phyloP scores from a whole-genome alignment of 2,888 invertebrate species.

The Diplazon laetatorius region DNA sequence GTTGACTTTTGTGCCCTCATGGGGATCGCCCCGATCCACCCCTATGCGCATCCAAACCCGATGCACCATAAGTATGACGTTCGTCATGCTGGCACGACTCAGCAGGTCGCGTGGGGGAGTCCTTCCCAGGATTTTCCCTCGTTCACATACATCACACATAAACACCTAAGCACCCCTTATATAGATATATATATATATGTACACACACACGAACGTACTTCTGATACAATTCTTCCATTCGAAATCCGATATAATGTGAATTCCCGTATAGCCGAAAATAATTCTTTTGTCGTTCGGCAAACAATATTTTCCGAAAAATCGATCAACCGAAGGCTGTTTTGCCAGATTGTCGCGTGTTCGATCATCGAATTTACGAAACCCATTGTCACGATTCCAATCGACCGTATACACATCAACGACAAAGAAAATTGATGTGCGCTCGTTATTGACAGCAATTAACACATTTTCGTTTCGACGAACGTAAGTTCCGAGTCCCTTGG shows the following conservation, averaged over 20 bases:
- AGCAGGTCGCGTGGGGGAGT: not conserved
- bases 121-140: conserved; percentile 14
- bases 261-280: conserved; percentile 6
- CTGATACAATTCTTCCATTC: not conserved
- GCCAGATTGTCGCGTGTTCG: not conserved
- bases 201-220: not conserved
- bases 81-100: conserved; percentile 35
- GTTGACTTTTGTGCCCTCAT: conserved; percentile 50
- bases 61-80: conserved; percentile 5
- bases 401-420: too few relatives aligned
- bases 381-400: too few relatives aligned
- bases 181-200: too few relatives aligned
- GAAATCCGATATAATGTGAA: conserved; percentile 3
- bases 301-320: not conserved
- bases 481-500: too few relatives aligned
- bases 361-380: too few relatives aligned
- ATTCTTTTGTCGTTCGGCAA: not conserved
- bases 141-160: not conserved
- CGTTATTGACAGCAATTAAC: too few relatives aligned
- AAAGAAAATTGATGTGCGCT: too few relatives aligned
- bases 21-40: conserved; percentile 31
- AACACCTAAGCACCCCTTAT: too few relatives aligned
- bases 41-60: conserved; percentile 26
- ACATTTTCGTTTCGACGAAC: too few relatives aligned
- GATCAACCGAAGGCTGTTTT: not conserved